Conservation (phyloP, 1,140 invertebrate species). For the Zaprionus gabonicus region DNA sequence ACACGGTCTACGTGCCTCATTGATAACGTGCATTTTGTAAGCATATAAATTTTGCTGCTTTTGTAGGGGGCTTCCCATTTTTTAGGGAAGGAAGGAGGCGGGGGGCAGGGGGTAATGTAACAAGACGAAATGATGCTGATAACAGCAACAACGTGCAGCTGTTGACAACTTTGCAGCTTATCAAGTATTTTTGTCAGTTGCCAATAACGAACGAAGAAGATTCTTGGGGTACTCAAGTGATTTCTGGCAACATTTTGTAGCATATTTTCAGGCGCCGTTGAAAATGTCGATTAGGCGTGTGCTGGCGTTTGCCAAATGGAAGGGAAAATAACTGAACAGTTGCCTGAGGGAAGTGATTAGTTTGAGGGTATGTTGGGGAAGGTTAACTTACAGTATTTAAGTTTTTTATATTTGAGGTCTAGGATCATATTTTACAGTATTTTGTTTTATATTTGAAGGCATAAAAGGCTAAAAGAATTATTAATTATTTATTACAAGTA, state of each 20-base stretch:
- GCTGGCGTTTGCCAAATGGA: neutral
- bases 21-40: conserved; percentile 51
- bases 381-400: too few relatives aligned
- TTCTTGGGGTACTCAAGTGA: conserved; percentile 4
- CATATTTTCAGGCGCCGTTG: conserved; percentile 28
- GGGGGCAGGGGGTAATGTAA: neutral
- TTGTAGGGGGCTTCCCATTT: neutral
- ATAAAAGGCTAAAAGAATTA: too few relatives aligned
- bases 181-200: conserved; percentile 43
- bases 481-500: too few relatives aligned
- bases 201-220: conserved; percentile 45
- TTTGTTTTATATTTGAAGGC: too few relatives aligned
- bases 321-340: conserved; percentile 15
- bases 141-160: conserved; percentile 36
- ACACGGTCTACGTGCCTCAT: conserved; percentile 36
- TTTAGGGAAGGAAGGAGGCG: neutral
- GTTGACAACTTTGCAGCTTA: conserved; percentile 47
- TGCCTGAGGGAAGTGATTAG: neutral
- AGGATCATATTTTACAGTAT: too few relatives aligned
- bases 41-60: conserved; percentile 31
- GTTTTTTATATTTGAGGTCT: too few relatives aligned
- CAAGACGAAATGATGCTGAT: conserved; percentile 30
- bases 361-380: neutral
- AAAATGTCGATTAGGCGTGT: neutral
- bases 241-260: conserved; percentile 24